Evolutionary conservation across 2,113 vertebrate species (phyloP).

Genomic region (Chloropsis hardwickii): DNA sequence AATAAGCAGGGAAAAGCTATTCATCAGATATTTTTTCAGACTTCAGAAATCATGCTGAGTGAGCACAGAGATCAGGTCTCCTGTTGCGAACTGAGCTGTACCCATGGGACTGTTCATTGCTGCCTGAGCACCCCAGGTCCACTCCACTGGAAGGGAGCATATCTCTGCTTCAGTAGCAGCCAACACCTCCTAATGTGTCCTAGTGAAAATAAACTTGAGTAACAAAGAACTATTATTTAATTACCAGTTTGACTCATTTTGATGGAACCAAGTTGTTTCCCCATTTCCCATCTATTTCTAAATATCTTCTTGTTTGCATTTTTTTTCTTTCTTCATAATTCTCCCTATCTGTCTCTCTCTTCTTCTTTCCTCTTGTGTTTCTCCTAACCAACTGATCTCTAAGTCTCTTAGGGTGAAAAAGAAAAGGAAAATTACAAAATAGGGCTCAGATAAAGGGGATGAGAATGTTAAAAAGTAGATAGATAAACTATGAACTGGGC

Average conservation of each 20-base stretch:
- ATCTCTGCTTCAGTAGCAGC: background rate
- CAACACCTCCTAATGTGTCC: background rate
- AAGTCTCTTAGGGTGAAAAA: background rate
- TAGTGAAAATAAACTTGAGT: background rate
- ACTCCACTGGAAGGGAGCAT: background rate
- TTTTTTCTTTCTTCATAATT: background rate
- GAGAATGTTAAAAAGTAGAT: background rate
- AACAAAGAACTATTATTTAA: background rate
- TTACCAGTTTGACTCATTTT: background rate
- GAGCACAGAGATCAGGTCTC: background rate
- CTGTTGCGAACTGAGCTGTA: background rate
- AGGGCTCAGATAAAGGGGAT: background rate
- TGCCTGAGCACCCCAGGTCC: background rate
- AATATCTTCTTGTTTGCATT: background rate
- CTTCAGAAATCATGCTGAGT: background rate
- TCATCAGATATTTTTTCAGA: background rate
- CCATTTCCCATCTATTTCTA: background rate
- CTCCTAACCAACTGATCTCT: background rate
- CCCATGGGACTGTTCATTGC: fast-evolving
- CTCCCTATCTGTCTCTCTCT: background rate
- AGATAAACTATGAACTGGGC: background rate
- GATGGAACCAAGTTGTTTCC: background rate
- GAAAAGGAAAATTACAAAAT: background rate
- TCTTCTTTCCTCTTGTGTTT: background rate
- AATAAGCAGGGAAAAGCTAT: background rate